A percentile compares a stretch with the other conserved stretches of the same genome.
These are phyloP conservation scores for Teleogryllus oceanicus DNA, from an alignment of 2,888 invertebrate genomes.

Conservation along the genomic window DNA sequence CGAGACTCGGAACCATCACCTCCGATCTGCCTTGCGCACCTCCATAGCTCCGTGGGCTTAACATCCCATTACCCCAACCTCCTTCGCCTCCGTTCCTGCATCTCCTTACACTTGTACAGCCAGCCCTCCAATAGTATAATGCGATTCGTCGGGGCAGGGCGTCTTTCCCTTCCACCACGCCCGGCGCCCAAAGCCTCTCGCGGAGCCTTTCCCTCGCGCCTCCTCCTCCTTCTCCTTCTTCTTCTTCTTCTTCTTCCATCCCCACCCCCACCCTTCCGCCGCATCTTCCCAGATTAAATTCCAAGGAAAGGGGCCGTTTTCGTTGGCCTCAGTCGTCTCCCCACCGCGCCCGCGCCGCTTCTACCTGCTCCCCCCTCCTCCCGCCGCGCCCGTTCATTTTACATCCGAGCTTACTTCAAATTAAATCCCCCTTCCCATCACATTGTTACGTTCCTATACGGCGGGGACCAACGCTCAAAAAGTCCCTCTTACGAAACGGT, in stretches of 20 bases:
- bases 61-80: constrained; percentile 9
- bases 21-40: constrained; percentile 6
- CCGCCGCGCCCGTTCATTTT: background rate
- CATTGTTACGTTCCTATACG: constrained; percentile 18
- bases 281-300: constrained; percentile 28
- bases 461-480: background rate
- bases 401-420: constrained; percentile 23
- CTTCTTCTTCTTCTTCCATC: background rate
- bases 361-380: constrained; percentile 24
- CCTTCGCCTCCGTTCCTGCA: background rate
- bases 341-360: background rate
- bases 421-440: constrained; percentile 18
- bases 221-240: background rate
- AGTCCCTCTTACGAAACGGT: constrained; percentile 4
- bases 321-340: constrained; percentile 22
- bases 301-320: constrained; percentile 32
- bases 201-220: constrained; percentile 12
- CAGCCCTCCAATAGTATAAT: constrained; percentile 22
- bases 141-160: constrained; percentile 26
- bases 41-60: constrained; percentile 18
- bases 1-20: constrained; percentile 1
- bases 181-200: too few relatives aligned
- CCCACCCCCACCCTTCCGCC: background rate
- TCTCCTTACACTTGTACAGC: constrained; percentile 26
- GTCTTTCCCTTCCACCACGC: constrained; percentile 22